phyloP scores from a whole-genome alignment of 2,797 vertebrate species.

The Enteromius afrohamiltoni region DNA sequence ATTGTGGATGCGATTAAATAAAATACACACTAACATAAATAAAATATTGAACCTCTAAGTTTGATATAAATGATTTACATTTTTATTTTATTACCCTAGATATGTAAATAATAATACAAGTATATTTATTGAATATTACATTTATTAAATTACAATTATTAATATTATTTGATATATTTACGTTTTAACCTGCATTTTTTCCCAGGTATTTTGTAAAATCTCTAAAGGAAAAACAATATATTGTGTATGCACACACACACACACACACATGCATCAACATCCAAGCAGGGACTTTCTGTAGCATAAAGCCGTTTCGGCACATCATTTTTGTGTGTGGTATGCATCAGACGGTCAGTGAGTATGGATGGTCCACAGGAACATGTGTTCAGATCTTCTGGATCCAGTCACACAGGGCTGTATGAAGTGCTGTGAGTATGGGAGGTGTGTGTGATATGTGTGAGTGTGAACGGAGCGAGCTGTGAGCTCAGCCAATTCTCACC shows the following conservation, averaged over 20 bases:
- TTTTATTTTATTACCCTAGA: too few species aligned
- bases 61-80: too few species aligned
- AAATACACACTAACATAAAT: neutral
- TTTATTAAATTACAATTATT: too few species aligned
- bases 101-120: too few species aligned
- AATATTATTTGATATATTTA: too few species aligned
- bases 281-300: neutral
- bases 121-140: neutral
- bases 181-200: too few species aligned
- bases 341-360: too few species aligned
- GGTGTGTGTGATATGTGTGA: constrained; percentile 17
- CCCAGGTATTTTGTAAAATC: too few species aligned
- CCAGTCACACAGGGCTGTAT: neutral
- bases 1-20: too few species aligned
- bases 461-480: constrained; percentile 33
- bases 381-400: neutral
- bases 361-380: neutral
- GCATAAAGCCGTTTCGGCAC: neutral
- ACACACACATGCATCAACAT: neutral
- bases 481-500: constrained; percentile 18
- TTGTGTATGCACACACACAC: neutral
- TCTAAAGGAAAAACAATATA: too few species aligned
- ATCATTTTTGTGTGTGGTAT: neutral
- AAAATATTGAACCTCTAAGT: neutral
- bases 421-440: neutral